Base-by-base conservation (phyloP, 64 coral and sea anemone species). In the Catalaphyllia jardinei region DNA sequence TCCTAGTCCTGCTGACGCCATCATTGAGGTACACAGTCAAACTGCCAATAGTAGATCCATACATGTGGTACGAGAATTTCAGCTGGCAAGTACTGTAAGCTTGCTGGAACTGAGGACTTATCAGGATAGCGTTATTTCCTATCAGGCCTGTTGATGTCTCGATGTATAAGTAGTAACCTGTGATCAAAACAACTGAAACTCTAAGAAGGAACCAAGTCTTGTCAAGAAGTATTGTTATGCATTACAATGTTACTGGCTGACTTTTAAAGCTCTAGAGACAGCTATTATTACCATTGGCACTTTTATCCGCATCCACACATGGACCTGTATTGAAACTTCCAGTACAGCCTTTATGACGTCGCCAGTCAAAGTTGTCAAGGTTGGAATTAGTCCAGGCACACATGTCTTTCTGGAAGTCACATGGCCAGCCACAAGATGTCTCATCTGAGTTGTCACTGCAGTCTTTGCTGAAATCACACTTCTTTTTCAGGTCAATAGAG, bases 291-390 rank as follows among this genome's bases (percentile, higher is more conserved):
- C 94, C 97, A 77, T 60, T 78, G 78, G 60, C 85, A 19, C 28
- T 86, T n/a, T 88, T 93, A 16, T 93, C 76, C 31, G 89, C 97
- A 74, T 95, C 88, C 0, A 52, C 87, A 78, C 94, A 95, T 17
- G 90, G 90, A 8, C 97, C 94, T 3, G 97, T 99, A 57, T 42
- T 71, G 16, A 79, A 4, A 79, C 94, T 95, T 31, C 83, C 88
- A 62, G 97, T 99, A 27, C 97, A 99, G 15, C 94, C 93, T 50
- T 52, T 75, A 51, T 95, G 94, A 31, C 94, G 71, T 19, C 51
- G 93, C 97, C 97, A 99, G 33, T 99, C 97, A 82, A 95, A 99
- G 60, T 99, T 89, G 64, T 99, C 91, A 5, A 74, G 49, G 13
- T 95, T 91, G 30, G 84, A 87, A 30, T 99, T 89, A 17, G 61